phyloP scores from a whole-genome alignment of 2,113 vertebrate genomes.

The Petaurus breviceps region DNA sequence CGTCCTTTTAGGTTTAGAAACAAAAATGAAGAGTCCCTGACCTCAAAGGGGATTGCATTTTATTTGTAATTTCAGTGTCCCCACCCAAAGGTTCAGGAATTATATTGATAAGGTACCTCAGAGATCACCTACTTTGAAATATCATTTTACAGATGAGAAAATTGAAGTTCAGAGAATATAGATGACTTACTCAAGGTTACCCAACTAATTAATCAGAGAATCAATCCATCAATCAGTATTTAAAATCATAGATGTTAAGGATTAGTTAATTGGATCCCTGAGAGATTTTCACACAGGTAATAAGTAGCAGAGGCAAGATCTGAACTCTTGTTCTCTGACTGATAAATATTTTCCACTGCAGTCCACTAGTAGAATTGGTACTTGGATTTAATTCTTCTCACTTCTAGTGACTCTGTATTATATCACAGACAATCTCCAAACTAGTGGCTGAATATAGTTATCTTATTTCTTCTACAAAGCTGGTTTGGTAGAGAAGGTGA shows the following conservation, averaged over 20 bases:
- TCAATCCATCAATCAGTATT: neutral
- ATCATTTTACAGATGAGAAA: neutral
- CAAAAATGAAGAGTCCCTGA: neutral
- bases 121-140: neutral
- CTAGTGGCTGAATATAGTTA: neutral
- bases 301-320: neutral
- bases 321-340: neutral
- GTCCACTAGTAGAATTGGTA: neutral
- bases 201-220: neutral
- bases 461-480: neutral
- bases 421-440: neutral
- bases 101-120: neutral
- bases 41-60: neutral
- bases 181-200: neutral
- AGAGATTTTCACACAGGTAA: neutral
- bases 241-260: neutral
- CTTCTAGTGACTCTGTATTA: neutral
- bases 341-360: neutral
- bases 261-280: neutral
- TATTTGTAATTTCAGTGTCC: neutral
- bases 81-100: neutral
- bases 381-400: neutral
- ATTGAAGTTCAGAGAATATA: neutral
- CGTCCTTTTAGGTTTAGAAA: neutral
- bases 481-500: neutral